Percentiles rank a stretch among this genome's conserved stretches.
Evolutionary conservation across 1,140 invertebrate genomes (phyloP).

Genomic region (Neodiprion lecontei): DNA sequence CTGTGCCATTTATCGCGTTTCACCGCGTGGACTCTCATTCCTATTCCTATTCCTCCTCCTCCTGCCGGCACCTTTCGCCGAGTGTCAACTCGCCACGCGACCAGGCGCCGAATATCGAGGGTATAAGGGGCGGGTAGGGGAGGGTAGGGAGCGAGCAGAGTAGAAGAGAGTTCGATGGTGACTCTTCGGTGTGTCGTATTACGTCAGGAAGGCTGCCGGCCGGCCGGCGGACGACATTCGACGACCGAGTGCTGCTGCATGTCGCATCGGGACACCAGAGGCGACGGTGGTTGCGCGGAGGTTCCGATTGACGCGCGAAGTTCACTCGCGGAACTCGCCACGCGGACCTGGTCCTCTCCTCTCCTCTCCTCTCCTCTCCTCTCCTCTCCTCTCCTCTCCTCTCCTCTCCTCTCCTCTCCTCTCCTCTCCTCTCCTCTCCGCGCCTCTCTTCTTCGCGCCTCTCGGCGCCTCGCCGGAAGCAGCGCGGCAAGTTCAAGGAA

Average conservation of each 20-base stretch:
- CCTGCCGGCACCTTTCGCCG: background rate
- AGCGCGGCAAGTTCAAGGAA: slow-evolving; percentile 14
- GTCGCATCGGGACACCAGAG: slow-evolving; percentile 3
- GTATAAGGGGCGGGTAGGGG: background rate
- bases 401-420: no score
- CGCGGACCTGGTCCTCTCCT: background rate
- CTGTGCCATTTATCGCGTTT: background rate
- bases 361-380: no score
- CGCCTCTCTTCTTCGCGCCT: background rate
- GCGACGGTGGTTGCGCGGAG: background rate
- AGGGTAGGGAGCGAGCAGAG: no score
- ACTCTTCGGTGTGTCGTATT: background rate
- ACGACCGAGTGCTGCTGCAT: background rate
- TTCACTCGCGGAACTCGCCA: background rate
- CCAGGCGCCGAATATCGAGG: slow-evolving; percentile 2
- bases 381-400: background rate
- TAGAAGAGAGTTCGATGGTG: background rate
- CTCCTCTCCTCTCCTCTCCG: no score
- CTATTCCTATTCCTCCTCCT: background rate
- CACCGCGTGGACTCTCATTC: background rate
- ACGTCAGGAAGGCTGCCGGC: background rate
- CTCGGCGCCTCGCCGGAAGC: background rate
- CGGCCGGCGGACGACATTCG: background rate
- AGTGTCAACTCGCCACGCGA: background rate
- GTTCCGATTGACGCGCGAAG: background rate